Evolutionary conservation across 2,888 invertebrate species (phyloP).

Genomic region (Macrophya annulata): DNA sequence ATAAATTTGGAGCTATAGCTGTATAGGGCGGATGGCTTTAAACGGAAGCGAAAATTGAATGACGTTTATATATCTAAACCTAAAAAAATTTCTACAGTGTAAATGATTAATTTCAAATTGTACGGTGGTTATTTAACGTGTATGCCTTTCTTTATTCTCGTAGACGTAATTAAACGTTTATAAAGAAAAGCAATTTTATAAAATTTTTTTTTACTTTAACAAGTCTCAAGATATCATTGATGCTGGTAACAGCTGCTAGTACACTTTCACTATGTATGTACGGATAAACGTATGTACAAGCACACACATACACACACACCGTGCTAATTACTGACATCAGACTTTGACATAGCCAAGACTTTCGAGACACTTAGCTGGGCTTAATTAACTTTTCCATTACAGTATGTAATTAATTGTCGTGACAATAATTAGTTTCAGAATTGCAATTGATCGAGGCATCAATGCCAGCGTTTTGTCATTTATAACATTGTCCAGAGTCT

Average conservation of each 20-base stretch:
- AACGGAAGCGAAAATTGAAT: background rate
- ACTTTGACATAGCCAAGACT: conserved; percentile 37
- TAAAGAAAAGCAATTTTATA: background rate
- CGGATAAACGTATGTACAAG: background rate
- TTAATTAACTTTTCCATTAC: conserved; percentile 30
- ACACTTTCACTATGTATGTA: background rate
- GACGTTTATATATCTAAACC: background rate
- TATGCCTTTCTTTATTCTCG: background rate
- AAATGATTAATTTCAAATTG: conserved; percentile 1
- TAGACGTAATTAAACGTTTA: conserved; percentile 3
- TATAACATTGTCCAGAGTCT: background rate
- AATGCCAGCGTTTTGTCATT: background rate
- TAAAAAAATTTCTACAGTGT: conserved; percentile 8
- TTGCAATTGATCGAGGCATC: conserved; percentile 28
- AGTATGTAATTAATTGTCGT: conserved; percentile 15
- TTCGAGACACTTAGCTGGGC: conserved; percentile 6
- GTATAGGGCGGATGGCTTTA: background rate
- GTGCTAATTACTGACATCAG: conserved; percentile 44
- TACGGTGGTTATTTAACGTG: background rate
- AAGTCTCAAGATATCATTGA: background rate
- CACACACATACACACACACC: background rate
- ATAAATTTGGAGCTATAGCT: background rate
- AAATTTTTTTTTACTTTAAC: background rate
- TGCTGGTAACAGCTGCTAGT: background rate
- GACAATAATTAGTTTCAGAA: conserved; percentile 29